Evolutionary conservation across 2,888 invertebrate genomes (phyloP).

Genomic region (Dryadula phaetusa): DNA sequence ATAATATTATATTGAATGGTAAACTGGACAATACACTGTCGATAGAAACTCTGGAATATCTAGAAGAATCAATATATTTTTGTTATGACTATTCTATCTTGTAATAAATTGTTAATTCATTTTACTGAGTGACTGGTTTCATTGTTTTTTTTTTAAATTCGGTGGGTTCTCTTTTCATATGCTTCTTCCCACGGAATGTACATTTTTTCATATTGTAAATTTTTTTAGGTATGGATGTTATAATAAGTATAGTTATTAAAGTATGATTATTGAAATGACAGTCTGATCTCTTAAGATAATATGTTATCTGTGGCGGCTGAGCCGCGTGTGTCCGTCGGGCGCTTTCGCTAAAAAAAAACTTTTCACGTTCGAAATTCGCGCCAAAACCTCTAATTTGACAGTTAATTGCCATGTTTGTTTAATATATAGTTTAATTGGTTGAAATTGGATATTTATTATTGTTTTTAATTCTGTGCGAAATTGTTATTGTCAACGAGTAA

Average conservation of each 20-base stretch:
- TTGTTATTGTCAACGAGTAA: conserved; percentile 39
- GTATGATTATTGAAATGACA: conserved; percentile 79
- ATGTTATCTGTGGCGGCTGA: conserved; percentile 57
- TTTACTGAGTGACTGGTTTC: conserved; percentile 73
- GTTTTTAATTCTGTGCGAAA: conserved; percentile 16
- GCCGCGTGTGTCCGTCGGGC: conserved; percentile 57
- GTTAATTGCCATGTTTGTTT: conserved; percentile 28
- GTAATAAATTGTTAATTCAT: conserved; percentile 76
- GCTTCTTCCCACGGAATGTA: conserved; percentile 52
- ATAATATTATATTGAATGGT: conserved; percentile 59
- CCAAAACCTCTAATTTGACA: conserved; percentile 39
- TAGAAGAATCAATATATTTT: conserved; percentile 74
- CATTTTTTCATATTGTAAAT: conserved; percentile 72
- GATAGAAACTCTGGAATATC: conserved; percentile 54
- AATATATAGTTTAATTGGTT: conserved; percentile 32
- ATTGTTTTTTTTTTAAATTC: conserved; percentile 63
- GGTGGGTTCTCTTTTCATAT: conserved; percentile 52
- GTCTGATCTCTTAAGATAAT: conserved; percentile 82
- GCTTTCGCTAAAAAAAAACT: conserved; percentile 43
- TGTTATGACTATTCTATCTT: conserved; percentile 71
- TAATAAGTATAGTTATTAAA: conserved; percentile 79
- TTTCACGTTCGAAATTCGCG: conserved; percentile 42
- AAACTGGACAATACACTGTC: conserved; percentile 61
- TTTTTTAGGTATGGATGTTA: conserved; percentile 78
- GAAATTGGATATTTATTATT: conserved; percentile 27